Base-by-base conservation (phyloP, 1,140 invertebrate genomes). In the Pinna nobilis region DNA sequence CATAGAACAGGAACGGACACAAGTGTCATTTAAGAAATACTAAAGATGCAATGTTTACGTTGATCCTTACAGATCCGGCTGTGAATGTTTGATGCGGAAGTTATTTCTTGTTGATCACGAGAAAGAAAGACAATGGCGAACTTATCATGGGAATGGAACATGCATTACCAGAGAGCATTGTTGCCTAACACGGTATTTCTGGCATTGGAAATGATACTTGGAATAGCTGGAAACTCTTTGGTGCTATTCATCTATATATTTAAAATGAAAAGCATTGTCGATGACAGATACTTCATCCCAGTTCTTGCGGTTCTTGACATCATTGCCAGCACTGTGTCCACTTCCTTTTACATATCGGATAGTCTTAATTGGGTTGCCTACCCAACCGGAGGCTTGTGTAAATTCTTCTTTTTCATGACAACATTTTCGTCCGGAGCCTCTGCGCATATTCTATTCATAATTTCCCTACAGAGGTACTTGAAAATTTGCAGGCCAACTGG, bases 241-340 rank as follows among this genome's bases (percentile, higher is more conserved):
- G 44, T 63, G 4, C 39, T 63, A 30, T 41, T 63, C 18, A 41
- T 63, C 28, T 63, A 63, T 23, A 63, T 41, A 15, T 63, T 63
- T 23, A 39, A 44, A 15, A 39, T 63, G 35, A 63, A 63, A 41
- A 39, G 59, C 7, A 37, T 30, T 35, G 44, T 41, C 35, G 59
- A 63, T 25, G 50, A 71, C n/a, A n/a, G 66, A 1, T 69, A 59
- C 25, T 60, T 60, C 20, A 47, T 69, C 3, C 53, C 66, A 20
- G 25, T 59, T 32, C 35, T 69, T 2, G 66, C 53, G 1, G 11
- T 59, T 44, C 53, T 69, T 1, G 66, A 69, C 32, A 30, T 69
- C 2, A 7, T 59, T 9, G 55, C 37, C 1, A 30, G 39, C 32
- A 3, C 49, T 11, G 35, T 41, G 6, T 47, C 11, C 23, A 9